These are phyloP conservation scores for Accipiter virgatus DNA, from an alignment of 2,113 vertebrate genomes.

Conservation along the genomic window DNA sequence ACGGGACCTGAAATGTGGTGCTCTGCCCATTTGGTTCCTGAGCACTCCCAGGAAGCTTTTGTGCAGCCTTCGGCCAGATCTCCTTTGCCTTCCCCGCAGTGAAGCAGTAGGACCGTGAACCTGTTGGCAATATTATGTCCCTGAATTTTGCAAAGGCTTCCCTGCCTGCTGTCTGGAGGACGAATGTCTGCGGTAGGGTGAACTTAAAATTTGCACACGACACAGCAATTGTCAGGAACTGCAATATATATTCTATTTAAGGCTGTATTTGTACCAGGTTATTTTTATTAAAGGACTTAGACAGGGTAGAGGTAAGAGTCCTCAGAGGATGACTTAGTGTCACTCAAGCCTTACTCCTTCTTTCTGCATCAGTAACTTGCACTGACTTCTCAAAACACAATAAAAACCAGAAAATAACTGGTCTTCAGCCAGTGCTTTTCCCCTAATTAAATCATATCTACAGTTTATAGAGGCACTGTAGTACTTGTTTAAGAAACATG, in stretches of 20 bases:
- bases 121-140: neutral
- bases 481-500: neutral
- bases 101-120: neutral
- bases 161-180: neutral
- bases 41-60: neutral
- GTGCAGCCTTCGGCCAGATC: neutral
- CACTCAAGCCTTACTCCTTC: neutral
- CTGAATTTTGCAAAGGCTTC: neutral
- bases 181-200: neutral
- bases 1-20: neutral
- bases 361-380: neutral
- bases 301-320: neutral
- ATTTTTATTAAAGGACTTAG: neutral
- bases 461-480: neutral
- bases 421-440: neutral
- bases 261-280: neutral
- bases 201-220: neutral
- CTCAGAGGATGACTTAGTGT: neutral
- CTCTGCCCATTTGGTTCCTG: rapidly evolving
- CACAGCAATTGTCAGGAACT: neutral
- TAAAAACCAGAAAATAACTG: neutral
- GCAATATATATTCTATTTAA: neutral
- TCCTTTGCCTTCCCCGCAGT: rapidly evolving
- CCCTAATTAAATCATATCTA: neutral
- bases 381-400: neutral